These are phyloP conservation scores for Pelecanoides urinatrix DNA, from an alignment of 2,113 vertebrate species.

Conservation along the genomic window DNA sequence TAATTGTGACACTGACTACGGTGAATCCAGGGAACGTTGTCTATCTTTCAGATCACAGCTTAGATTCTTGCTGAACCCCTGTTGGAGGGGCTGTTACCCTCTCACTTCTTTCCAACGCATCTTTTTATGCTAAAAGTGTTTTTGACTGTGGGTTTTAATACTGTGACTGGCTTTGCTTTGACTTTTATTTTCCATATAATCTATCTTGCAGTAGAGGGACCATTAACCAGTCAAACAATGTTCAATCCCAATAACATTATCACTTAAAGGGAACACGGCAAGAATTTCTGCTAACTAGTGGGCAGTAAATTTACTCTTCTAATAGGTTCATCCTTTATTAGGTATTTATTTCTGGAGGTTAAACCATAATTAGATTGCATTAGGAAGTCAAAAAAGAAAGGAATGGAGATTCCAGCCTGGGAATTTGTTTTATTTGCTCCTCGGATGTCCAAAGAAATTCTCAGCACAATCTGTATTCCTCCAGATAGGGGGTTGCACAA, in stretches of 20 bases:
- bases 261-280: slow-evolving; percentile 32
- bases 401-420: slow-evolving; percentile 55
- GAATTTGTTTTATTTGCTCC: slow-evolving; percentile 61
- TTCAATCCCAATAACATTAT: slow-evolving; percentile 62
- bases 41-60: background rate
- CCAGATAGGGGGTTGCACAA: slow-evolving; percentile 62
- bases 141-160: slow-evolving; percentile 48
- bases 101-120: background rate
- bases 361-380: slow-evolving; percentile 74
- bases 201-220: slow-evolving; percentile 59
- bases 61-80: background rate
- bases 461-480: slow-evolving; percentile 46
- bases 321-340: slow-evolving; percentile 79
- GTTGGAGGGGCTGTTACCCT: background rate
- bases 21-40: background rate
- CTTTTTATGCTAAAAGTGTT: slow-evolving; percentile 41
- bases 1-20: background rate
- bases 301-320: slow-evolving; percentile 73
- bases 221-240: slow-evolving; percentile 68
- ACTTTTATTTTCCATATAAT: slow-evolving; percentile 68
- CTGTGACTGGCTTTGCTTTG: background rate
- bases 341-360: slow-evolving; percentile 77
- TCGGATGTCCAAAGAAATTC: slow-evolving; percentile 62
- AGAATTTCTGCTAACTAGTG: slow-evolving; percentile 61
- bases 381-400: slow-evolving; percentile 40